phyloP scores from a whole-genome alignment of 2,797 vertebrate genomes.

The Dicrostonyx torquatus region DNA sequence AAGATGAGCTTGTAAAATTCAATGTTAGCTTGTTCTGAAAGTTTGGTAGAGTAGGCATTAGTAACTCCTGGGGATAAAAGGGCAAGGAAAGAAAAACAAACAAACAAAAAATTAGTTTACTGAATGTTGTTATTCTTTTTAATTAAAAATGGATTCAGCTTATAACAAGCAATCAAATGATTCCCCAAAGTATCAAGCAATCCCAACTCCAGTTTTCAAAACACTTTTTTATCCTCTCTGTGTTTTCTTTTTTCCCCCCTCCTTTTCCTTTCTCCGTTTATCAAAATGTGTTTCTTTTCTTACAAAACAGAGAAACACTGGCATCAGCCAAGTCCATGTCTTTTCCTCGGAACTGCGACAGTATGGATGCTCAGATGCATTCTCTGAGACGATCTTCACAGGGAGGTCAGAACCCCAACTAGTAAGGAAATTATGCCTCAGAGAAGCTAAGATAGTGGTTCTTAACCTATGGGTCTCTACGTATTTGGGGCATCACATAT shows the following conservation, averaged over 20 bases:
- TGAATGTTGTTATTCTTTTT: constrained; percentile 27
- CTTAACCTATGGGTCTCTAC: not conserved
- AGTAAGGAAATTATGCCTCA: not conserved
- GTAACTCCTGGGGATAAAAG: not conserved
- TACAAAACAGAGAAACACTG: not conserved
- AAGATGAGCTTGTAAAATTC: not conserved
- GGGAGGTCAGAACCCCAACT: not conserved
- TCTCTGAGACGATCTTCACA: not conserved
- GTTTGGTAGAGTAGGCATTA: not conserved
- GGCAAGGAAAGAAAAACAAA: not conserved
- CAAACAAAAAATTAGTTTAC: not conserved
- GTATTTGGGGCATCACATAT: not conserved
- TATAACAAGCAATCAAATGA: not conserved
- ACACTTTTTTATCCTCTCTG: too few species aligned
- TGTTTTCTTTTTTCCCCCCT: too few species aligned
- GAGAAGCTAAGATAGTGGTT: not conserved
- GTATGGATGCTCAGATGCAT: not conserved
- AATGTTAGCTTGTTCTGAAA: not conserved
- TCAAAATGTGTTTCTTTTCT: not conserved
- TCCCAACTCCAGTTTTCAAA: not conserved
- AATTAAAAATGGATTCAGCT: not conserved
- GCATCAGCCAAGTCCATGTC: not conserved
- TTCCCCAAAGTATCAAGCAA: not conserved
- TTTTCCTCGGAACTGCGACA: not conserved
- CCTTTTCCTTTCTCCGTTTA: not conserved